Evolutionary conservation across 53 echinoderm and acorn worm genomes (phyloP).

Genomic region (Echinarachnius parma): DNA sequence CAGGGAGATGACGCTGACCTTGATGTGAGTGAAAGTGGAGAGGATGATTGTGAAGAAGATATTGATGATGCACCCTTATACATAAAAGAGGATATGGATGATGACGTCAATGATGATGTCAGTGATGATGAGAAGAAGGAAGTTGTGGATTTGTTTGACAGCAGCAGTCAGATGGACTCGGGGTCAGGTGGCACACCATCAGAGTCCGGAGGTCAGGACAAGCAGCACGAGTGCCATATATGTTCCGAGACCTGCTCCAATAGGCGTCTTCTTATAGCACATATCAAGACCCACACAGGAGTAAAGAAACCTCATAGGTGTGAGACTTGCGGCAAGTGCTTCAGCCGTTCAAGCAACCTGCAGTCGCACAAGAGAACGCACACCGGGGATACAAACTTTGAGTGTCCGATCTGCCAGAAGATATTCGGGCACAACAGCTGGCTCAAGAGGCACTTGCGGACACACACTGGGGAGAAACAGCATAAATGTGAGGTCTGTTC

Average conservation of each 20-base stretch:
- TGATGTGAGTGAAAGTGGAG: too few species aligned
- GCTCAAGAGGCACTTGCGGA: constrained; percentile 41
- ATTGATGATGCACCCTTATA: too few species aligned
- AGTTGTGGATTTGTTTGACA: constrained; percentile 2
- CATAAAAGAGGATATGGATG: too few species aligned
- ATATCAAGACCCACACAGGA: constrained; percentile 46
- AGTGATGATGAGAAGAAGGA: constrained; percentile 22
- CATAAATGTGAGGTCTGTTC: constrained; percentile 40
- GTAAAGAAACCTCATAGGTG: constrained; percentile 48
- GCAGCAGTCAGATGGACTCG: constrained; percentile 2
- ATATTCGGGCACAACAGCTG: constrained; percentile 33
- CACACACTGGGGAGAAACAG: constrained; percentile 29
- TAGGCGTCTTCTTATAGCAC: constrained; percentile 35
- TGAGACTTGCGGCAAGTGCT: constrained; percentile 40
- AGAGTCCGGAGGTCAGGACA: too few species aligned
- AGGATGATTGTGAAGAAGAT: too few species aligned
- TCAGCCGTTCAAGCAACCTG: constrained; percentile 39
- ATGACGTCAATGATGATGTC: neutral
- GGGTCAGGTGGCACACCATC: neutral
- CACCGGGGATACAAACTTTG: constrained; percentile 53
- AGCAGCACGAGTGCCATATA: constrained; percentile 32
- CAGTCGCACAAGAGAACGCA: constrained; percentile 46
- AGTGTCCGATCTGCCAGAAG: constrained; percentile 54
- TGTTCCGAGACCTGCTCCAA: constrained; percentile 40
- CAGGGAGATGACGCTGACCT: neutral